A percentile compares a stretch with the other conserved stretches of the same genome.
Conservation (phyloP, 2,888 invertebrate genomes). For the Aporophyla nigra region DNA sequence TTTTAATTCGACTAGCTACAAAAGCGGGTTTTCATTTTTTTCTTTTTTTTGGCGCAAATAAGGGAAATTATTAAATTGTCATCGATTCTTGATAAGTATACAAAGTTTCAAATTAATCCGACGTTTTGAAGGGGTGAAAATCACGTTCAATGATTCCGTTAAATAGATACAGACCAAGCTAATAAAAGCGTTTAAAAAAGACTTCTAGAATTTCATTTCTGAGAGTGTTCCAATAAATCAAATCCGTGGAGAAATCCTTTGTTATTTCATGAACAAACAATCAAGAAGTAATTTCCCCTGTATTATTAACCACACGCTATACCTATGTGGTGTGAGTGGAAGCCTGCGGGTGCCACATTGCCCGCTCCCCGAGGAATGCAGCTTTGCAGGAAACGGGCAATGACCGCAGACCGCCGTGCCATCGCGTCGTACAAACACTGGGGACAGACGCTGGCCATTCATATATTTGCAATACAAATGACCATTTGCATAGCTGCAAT, state of each 20-base stretch:
- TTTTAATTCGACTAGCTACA: no score
- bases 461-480: slow-evolving; percentile 65
- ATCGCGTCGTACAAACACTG: slow-evolving; percentile 29
- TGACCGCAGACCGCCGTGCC: slow-evolving; percentile 67
- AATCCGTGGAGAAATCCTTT: not conserved
- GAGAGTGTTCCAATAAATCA: not conserved
- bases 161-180: no score
- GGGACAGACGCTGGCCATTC: slow-evolving; percentile 48
- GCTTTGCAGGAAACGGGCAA: slow-evolving; percentile 81
- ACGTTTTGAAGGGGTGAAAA: no score
- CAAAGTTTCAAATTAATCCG: no score
- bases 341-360: slow-evolving; percentile 63
- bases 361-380: slow-evolving; percentile 82
- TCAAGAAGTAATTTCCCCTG: slow-evolving; percentile 27
- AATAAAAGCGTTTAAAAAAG: not conserved
- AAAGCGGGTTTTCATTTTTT: no score
- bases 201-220: not conserved
- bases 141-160: no score
- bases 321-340: slow-evolving; percentile 37
- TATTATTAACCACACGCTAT: slow-evolving; percentile 8
- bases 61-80: no score
- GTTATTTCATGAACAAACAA: slow-evolving; percentile 15
- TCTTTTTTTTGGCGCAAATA: no score
- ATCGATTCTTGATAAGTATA: no score
- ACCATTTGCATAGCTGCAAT: slow-evolving; percentile 40